Percentiles rank a stretch among this genome's conserved stretches.
Evolutionary conservation across 1,140 invertebrate species (phyloP).

Genomic region (Diplogasteroides magnus): DNA sequence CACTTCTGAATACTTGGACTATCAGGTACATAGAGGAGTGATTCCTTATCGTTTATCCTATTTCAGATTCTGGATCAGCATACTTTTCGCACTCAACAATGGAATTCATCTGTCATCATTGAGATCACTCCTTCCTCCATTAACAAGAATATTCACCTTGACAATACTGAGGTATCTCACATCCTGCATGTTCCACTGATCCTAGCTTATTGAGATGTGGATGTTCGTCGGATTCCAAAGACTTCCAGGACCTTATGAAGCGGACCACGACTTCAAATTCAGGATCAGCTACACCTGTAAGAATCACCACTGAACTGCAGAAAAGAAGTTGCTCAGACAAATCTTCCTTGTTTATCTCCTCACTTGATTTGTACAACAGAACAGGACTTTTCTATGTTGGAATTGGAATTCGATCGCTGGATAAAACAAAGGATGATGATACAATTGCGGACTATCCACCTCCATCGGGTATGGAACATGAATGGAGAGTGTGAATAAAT

Average conservation of each 20-base stretch:
- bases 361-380: conserved; percentile 16
- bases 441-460: not conserved
- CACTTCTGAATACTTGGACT: not conserved
- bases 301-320: conserved; percentile 9
- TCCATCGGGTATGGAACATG: not conserved
- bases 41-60: conserved; percentile 3
- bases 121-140: conserved; percentile 13
- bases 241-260: conserved; percentile 22
- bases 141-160: not conserved
- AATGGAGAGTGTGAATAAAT: not conserved
- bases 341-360: conserved; percentile 18
- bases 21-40: conserved; percentile 6
- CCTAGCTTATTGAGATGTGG: conserved; percentile 20
- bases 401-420: conserved; percentile 17
- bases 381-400: conserved; percentile 33
- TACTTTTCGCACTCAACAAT: conserved; percentile 28
- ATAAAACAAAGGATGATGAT: not conserved
- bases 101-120: conserved; percentile 26
- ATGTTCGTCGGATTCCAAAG: conserved; percentile 26
- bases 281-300: conserved; percentile 3
- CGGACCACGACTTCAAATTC: conserved; percentile 26
- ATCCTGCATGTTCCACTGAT: too few species aligned
- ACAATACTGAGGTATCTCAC: too few species aligned
- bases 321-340: conserved; percentile 4
- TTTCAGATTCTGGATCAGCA: conserved; percentile 25